Evolutionary conservation across 2,113 vertebrate genomes (phyloP).

Genomic region (Cacatua alba): DNA sequence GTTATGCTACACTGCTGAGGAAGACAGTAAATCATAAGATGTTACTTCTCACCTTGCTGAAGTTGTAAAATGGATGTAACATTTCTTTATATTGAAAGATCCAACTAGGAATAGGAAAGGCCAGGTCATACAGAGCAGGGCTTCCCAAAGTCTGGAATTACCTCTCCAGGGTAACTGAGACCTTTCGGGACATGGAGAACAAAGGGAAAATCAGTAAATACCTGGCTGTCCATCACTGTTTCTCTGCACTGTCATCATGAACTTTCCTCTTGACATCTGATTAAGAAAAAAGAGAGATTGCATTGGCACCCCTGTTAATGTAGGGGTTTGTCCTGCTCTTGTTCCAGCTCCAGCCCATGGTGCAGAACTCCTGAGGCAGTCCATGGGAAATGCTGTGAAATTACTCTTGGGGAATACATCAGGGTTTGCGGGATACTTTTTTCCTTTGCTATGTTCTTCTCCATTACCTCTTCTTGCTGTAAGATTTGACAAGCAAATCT

Average conservation of each 20-base stretch:
- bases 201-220: neutral
- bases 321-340: neutral
- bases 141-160: neutral
- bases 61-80: neutral
- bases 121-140: neutral
- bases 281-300: neutral
- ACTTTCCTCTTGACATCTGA: neutral
- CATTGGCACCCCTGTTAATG: neutral
- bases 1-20: neutral
- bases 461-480: neutral
- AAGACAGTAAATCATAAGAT: constrained; percentile 26
- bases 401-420: neutral
- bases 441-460: neutral
- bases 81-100: constrained; percentile 20
- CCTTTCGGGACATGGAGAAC: neutral
- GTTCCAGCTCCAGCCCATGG: neutral
- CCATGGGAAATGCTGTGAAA: neutral
- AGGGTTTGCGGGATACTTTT: neutral
- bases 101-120: constrained; percentile 8
- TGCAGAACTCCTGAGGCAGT: neutral
- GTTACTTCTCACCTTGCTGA: constrained; percentile 39
- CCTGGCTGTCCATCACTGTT: neutral
- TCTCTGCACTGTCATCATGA: neutral
- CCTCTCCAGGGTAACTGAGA: neutral
- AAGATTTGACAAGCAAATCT: neutral